These are phyloP conservation scores for Amiota minor DNA, from an alignment of 2,888 invertebrate genomes.

Conservation along the genomic window DNA sequence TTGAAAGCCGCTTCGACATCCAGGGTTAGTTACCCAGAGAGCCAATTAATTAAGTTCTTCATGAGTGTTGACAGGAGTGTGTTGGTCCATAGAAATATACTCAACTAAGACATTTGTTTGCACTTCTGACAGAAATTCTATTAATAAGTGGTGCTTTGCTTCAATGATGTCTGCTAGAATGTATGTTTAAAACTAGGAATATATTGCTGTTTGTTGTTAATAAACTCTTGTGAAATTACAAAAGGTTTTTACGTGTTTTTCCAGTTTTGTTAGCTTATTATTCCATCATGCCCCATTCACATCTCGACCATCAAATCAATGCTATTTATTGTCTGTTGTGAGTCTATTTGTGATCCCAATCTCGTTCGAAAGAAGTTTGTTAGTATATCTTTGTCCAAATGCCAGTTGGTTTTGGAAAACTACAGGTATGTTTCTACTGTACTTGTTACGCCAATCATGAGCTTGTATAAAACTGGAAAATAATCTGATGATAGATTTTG, in stretches of 20 bases:
- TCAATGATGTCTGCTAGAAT: not conserved
- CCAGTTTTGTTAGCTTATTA: no score
- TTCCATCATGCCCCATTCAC: no score
- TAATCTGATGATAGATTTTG: not conserved
- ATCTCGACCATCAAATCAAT: no score
- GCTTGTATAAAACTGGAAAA: not conserved
- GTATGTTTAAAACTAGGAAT: not conserved
- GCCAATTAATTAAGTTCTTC: not conserved
- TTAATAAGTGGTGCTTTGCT: not conserved
- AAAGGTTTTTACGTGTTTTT: no score
- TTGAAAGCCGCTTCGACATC: not conserved
- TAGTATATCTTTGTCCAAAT: not conserved
- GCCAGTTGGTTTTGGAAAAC: no score
- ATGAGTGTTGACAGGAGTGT: not conserved
- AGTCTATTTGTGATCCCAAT: no score
- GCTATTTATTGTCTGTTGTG: no score
- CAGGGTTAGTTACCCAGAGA: not conserved
- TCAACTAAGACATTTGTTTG: not conserved
- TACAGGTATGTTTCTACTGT: not conserved
- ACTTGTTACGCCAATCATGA: not conserved
- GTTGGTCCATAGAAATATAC: not conserved
- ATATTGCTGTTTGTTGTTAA: not conserved
- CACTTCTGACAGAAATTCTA: not conserved
- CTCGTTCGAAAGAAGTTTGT: no score
- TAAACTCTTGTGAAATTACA: no score